Evolutionary conservation across 2,797 vertebrate genomes (phyloP).

Genomic region (Galagoides demidoff): DNA sequence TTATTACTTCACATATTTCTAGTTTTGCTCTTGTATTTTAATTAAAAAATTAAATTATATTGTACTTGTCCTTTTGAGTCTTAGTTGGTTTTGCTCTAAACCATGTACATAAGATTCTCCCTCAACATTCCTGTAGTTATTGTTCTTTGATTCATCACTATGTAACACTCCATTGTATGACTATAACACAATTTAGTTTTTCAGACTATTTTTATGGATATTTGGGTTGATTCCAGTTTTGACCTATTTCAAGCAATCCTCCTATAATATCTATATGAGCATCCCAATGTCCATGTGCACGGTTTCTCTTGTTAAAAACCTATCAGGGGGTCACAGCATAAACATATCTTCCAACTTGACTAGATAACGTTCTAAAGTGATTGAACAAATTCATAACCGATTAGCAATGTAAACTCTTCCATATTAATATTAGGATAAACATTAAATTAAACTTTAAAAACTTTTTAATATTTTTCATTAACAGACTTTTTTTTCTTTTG

Average conservation of each 20-base stretch:
- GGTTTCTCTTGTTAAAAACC: not conserved
- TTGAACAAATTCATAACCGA: not conserved
- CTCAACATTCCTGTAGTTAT: not conserved
- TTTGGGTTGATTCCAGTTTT: not conserved
- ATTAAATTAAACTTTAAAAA: constrained; percentile 1
- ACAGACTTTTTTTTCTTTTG: constrained; percentile 35
- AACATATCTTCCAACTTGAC: not conserved
- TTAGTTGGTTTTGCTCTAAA: not conserved
- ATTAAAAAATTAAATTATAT: too few species aligned
- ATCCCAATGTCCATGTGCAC: not conserved
- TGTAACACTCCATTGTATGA: not conserved
- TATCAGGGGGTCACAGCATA: not conserved
- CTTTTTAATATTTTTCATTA: constrained; percentile 4
- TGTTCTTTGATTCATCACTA: not conserved
- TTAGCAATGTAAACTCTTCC: not conserved
- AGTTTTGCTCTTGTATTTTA: not conserved
- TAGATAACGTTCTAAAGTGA: not conserved
- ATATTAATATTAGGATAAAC: not conserved
- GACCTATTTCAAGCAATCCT: not conserved
- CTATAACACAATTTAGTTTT: not conserved
- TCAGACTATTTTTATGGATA: not conserved
- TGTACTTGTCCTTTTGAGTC: not conserved
- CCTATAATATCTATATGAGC: not conserved
- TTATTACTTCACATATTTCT: not conserved
- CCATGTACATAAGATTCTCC: not conserved